phyloP scores from a whole-genome alignment of 2,797 vertebrate species.

The Garrulus glandarius region DNA sequence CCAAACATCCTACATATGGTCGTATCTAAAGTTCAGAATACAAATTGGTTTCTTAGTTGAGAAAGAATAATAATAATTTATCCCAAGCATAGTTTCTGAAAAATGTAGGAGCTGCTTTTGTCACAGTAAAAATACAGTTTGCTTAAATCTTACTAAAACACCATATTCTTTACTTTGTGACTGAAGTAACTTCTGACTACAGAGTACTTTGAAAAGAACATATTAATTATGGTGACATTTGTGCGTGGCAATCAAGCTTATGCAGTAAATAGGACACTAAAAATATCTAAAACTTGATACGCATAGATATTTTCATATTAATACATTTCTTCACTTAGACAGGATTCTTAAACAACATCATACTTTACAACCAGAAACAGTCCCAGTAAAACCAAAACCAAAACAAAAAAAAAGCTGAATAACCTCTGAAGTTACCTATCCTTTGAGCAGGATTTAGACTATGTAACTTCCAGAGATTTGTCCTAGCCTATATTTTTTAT shows the following conservation, averaged over 20 bases:
- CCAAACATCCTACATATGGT: slow-evolving; percentile 89
- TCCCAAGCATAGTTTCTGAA: neutral
- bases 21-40: slow-evolving; percentile 80
- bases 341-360: neutral
- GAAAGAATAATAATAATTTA: neutral
- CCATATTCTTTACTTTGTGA: neutral
- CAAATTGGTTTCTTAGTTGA: neutral
- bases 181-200: neutral
- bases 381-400: neutral
- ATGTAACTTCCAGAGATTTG: neutral
- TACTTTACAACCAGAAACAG: neutral
- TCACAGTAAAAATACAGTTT: neutral
- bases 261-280: neutral
- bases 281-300: neutral
- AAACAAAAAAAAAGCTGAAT: neutral
- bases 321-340: neutral
- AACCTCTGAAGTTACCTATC: neutral
- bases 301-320: neutral
- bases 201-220: neutral
- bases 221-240: neutral
- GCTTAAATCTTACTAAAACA: neutral
- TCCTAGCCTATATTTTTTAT: neutral
- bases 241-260: neutral
- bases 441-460: neutral
- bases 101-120: neutral